phyloP scores from a whole-genome alignment of 2,888 invertebrate species.

The Tridacna gigas region DNA sequence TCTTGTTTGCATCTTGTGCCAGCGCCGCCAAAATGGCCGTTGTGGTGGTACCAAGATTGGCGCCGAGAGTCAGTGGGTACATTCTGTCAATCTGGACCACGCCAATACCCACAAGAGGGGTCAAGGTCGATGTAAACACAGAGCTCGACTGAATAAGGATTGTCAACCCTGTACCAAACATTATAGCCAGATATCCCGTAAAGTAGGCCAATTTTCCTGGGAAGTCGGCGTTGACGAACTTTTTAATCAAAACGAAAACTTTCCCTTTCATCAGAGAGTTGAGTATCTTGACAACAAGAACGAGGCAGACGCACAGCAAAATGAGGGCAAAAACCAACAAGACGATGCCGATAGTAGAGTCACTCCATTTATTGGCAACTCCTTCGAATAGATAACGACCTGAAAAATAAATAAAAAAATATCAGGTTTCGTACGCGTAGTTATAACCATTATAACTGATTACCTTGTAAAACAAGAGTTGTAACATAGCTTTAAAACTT shows the following conservation, averaged over 20 bases:
- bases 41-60: constrained; percentile 87
- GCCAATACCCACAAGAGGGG: constrained; percentile 87
- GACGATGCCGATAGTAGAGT: constrained; percentile 85
- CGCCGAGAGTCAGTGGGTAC: constrained; percentile 87
- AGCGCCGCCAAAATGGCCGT: constrained; percentile 87
- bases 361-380: constrained; percentile 73
- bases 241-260: constrained; percentile 78
- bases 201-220: constrained; percentile 83
- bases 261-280: constrained; percentile 76
- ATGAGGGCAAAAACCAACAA: constrained; percentile 85
- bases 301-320: constrained; percentile 85
- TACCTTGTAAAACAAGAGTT: no score
- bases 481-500: no score
- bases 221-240: constrained; percentile 83
- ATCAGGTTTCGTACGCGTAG: no score
- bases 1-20: constrained; percentile 80
- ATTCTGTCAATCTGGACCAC: constrained; percentile 86
- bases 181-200: constrained; percentile 87
- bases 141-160: constrained; percentile 87
- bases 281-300: constrained; percentile 86
- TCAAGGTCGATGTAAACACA: constrained; percentile 87
- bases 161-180: constrained; percentile 86
- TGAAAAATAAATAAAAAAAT: constrained; percentile 40
- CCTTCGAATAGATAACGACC: constrained; percentile 70
- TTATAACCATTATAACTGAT: no score